Base-by-base conservation (phyloP, 2,888 invertebrate species). In the Drosophila basisetae region DNA sequence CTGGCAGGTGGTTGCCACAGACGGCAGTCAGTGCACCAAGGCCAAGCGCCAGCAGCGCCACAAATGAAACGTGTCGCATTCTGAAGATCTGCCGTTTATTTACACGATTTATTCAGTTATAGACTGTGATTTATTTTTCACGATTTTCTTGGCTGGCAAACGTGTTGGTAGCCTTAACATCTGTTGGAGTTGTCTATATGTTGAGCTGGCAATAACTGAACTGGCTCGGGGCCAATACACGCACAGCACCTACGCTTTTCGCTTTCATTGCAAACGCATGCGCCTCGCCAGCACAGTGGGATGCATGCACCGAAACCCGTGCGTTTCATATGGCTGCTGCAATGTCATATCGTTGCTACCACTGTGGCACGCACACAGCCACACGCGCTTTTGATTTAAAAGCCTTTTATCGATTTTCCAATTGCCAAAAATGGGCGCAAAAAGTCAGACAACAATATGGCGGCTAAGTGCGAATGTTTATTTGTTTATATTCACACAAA, bases 161-260 rank as follows among this genome's bases (percentile, higher is more conserved):
- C 68, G 28, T 33, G 35, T 39, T 68, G 55, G 50, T 64, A 71
- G 76, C 75, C 71, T 58, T 78, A 86, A 88, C 85, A 86, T 86
- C 85, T 86, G 85, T 86, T 86, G 89, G 80, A 82, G 83, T 76
- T 81, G 79, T 87, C 86, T 86, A 88, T 88, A 85, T 88, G 88
- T 83, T 82, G 83, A 75, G 85, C 88, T 85, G 88, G 85, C 83
- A 79, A 78, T 78, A 81, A 76, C 82, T 83, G 55, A 83, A 83
- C 76, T 84, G 73, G 60, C 84, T 87, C 72, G 75, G 73, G 76
- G 65, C 76, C 68, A 73, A 73, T 59, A 72, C 68, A 82, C 78
- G 71, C 67, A 77, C 65, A 59, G 58, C 84, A 78, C 83, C 88
- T 68, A 85, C 88, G 76, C 82, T 67, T 88, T 86, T 86, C 86